Conservation (phyloP, 2,113 vertebrate species). For the Dicaeum eximium region DNA sequence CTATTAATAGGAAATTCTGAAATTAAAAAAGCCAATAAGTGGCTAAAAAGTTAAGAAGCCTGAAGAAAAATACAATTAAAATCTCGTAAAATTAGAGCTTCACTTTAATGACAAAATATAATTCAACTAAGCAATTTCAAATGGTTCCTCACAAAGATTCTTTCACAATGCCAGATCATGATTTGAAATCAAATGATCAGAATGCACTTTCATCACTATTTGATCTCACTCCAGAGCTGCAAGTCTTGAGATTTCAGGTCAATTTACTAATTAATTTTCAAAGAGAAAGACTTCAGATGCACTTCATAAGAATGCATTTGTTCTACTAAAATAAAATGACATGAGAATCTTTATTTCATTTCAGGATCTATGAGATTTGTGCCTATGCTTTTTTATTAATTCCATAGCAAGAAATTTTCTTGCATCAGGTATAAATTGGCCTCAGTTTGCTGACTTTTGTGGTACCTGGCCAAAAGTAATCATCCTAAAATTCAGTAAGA, state of each 20-base stretch:
- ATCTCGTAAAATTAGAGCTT: background rate
- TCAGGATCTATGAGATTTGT: background rate
- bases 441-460: background rate
- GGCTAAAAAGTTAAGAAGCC: background rate
- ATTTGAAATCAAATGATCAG: background rate
- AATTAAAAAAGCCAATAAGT: background rate
- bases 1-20: background rate
- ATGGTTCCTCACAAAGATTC: background rate
- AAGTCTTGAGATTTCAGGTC: background rate
- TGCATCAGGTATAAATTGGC: background rate
- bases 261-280: conserved; percentile 3
- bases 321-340: background rate
- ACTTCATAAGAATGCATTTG: background rate
- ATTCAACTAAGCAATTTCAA: background rate
- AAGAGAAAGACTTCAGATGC: background rate
- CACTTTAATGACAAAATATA: background rate
- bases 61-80: background rate
- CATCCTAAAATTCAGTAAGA: background rate
- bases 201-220: background rate
- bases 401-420: background rate
- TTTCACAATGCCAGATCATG: background rate
- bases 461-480: background rate
- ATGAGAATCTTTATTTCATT: background rate
- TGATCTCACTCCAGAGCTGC: background rate
- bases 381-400: background rate